Conservation (phyloP, 1,140 invertebrate species). For the Prorops nasuta region DNA sequence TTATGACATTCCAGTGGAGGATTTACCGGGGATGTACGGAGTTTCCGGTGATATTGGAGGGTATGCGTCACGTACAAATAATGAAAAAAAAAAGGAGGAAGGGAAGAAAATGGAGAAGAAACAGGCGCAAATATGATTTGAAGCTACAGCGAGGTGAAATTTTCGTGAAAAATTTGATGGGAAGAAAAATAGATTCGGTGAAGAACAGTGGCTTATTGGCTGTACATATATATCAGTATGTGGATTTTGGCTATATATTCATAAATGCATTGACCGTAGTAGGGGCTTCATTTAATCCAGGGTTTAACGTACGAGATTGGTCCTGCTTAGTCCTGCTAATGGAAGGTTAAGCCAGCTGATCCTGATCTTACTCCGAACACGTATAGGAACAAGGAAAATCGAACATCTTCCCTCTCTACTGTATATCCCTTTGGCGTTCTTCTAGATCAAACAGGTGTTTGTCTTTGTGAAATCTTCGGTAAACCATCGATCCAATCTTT, state of each 20-base stretch:
- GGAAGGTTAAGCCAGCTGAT: constrained; percentile 53
- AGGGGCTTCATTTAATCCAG: constrained; percentile 22
- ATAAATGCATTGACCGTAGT: background rate
- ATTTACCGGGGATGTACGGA: too few species aligned
- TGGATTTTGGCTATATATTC: background rate
- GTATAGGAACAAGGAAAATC: constrained; percentile 41
- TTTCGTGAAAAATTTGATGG: too few species aligned
- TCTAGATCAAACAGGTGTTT: constrained; percentile 37
- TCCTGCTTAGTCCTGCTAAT: constrained; percentile 43
- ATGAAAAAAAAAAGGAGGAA: background rate
- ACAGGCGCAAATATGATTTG: too few species aligned
- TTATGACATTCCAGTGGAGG: too few species aligned
- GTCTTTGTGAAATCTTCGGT: too few species aligned
- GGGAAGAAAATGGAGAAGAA: too few species aligned
- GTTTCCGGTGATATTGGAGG: constrained; percentile 8
- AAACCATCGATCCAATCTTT: too few species aligned
- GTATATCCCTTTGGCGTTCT: constrained; percentile 39
- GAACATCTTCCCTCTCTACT: too few species aligned
- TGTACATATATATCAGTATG: background rate
- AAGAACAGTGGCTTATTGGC: background rate
- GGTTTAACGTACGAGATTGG: constrained; percentile 24
- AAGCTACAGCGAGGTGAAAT: too few species aligned
- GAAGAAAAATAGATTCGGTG: too few species aligned
- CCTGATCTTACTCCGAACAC: constrained; percentile 42
- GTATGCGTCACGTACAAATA: constrained; percentile 5